Percentiles rank a stretch among this genome's conserved stretches.
These are phyloP conservation scores for Pantelozetes paolii DNA, from an alignment of 2,888 invertebrate genomes.

Conservation along the genomic window DNA sequence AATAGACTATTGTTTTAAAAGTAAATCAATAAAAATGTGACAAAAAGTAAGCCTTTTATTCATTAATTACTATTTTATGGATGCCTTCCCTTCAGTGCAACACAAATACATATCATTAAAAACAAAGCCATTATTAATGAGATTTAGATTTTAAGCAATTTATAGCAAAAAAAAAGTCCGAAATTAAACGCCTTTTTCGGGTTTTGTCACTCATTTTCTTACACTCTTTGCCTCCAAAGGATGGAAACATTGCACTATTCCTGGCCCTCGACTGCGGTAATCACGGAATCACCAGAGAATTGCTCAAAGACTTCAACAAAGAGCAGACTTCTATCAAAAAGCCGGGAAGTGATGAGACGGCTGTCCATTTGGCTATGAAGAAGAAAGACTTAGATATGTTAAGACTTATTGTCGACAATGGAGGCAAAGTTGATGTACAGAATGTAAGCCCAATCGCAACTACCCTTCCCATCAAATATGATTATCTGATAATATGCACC, in stretches of 20 bases:
- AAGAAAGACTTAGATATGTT: constrained; percentile 89
- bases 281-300: constrained; percentile 88
- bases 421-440: constrained; percentile 71
- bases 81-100: neutral
- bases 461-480: neutral
- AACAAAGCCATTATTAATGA: neutral
- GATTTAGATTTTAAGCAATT: no score
- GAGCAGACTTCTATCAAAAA: constrained; percentile 63
- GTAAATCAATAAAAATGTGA: neutral
- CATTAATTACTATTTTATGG: neutral
- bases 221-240: constrained; percentile 54
- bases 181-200: no score
- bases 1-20: neutral
- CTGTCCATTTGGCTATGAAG: constrained; percentile 89
- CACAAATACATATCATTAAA: constrained; percentile 13
- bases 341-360: constrained; percentile 74
- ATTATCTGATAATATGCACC: no score
- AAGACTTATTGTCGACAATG: constrained; percentile 83
- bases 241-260: constrained; percentile 86
- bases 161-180: no score
- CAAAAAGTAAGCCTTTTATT: neutral
- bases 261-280: constrained; percentile 92
- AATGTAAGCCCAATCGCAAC: neutral
- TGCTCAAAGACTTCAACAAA: constrained; percentile 59
- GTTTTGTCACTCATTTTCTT: neutral